A percentile compares a stretch with the other conserved stretches of the same genome.
Conservation (phyloP, 2,888 invertebrate species). For the Lasius fuliginosus region DNA sequence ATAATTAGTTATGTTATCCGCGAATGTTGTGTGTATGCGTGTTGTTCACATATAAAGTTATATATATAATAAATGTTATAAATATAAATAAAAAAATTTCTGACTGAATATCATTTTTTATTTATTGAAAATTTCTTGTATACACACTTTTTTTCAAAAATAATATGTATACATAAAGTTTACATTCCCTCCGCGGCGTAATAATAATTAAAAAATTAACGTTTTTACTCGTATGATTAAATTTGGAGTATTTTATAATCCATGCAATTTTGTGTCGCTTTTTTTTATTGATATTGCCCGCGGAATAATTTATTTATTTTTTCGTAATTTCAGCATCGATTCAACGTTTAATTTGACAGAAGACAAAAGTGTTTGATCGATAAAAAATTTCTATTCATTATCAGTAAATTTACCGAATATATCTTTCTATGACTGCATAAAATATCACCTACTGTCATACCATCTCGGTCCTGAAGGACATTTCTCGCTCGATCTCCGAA, state of each 20-base stretch:
- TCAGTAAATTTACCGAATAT: not conserved
- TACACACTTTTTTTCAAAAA: not conserved
- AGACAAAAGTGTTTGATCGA: slow-evolving; percentile 25
- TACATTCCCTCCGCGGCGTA: not conserved
- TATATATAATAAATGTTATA: too few relatives aligned
- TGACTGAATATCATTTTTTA: too few relatives aligned
- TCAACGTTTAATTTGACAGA: slow-evolving; percentile 9
- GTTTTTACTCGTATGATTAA: not conserved
- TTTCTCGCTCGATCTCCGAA: slow-evolving; percentile 94
- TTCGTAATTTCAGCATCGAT: not conserved
- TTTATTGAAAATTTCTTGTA: not conserved
- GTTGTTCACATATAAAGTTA: not conserved
- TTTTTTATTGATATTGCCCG: not conserved
- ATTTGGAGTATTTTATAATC: not conserved
- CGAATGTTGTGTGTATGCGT: not conserved
- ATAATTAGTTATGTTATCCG: not conserved
- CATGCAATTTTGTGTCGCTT: not conserved
- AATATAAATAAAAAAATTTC: too few relatives aligned
- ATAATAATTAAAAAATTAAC: not conserved
- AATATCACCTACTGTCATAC: slow-evolving; percentile 84
- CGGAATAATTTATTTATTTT: not conserved
- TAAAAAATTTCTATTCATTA: not conserved
- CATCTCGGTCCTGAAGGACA: slow-evolving; percentile 95
- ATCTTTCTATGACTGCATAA: not conserved
- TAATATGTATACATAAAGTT: not conserved